Percentiles rank a stretch among this genome's conserved stretches.
These are phyloP conservation scores for Orthonevra nobilis DNA, from an alignment of 2,888 invertebrate species.

Conservation along the genomic window DNA sequence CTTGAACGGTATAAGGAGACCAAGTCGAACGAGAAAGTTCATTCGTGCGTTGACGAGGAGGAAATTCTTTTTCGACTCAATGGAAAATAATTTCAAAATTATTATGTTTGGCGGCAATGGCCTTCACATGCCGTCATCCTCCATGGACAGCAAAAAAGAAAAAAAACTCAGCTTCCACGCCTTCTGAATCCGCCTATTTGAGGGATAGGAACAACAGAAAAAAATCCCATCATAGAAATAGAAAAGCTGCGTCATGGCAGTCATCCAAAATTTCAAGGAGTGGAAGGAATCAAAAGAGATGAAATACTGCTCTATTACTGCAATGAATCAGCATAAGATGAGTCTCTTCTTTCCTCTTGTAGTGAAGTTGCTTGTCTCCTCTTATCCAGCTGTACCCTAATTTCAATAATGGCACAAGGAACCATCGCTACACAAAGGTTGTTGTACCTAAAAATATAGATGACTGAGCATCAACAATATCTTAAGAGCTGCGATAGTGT, in stretches of 20 bases:
- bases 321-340: slow-evolving; percentile 69
- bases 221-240: no score
- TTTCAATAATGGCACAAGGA: slow-evolving; percentile 68
- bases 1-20: slow-evolving; percentile 35
- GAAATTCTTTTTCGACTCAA: slow-evolving; percentile 61
- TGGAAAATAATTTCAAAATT: slow-evolving; percentile 68
- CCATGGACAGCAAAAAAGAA: background rate
- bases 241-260: slow-evolving; percentile 68
- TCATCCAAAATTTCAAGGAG: slow-evolving; percentile 51
- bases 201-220: background rate
- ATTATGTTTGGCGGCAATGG: slow-evolving; percentile 60
- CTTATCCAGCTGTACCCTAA: slow-evolving; percentile 62
- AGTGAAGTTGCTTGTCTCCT: no score
- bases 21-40: slow-evolving; percentile 44
- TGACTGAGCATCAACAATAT: slow-evolving; percentile 59
- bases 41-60: slow-evolving; percentile 58
- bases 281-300: slow-evolving; percentile 16
- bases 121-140: slow-evolving; percentile 35
- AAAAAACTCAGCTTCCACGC: slow-evolving; percentile 25
- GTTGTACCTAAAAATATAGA: slow-evolving; percentile 46
- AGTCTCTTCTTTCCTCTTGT: slow-evolving; percentile 28
- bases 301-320: slow-evolving; percentile 65
- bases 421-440: slow-evolving; percentile 59
- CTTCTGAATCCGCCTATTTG: slow-evolving; percentile 32
- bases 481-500: slow-evolving; percentile 60